These are phyloP conservation scores for Rafetus swinhoei DNA, from an alignment of 2,113 vertebrate genomes.

Conservation along the genomic window DNA sequence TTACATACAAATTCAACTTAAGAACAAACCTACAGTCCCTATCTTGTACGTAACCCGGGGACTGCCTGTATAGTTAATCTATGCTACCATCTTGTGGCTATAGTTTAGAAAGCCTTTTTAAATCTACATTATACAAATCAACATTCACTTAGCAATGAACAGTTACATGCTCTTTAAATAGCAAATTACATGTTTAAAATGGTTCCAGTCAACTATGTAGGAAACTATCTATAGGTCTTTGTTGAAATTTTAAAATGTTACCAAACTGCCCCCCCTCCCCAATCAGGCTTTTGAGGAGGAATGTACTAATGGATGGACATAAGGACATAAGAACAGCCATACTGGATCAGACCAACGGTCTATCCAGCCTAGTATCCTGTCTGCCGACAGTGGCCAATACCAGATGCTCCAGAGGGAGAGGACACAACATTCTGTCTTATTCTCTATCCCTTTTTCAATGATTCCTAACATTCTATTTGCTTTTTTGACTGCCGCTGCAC, in stretches of 20 bases:
- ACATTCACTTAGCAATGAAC: rapidly evolving
- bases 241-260: neutral
- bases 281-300: neutral
- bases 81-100: conserved; percentile 57
- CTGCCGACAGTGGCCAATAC: too few relatives aligned
- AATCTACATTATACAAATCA: rapidly evolving
- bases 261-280: rapidly evolving
- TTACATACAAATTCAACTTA: too few relatives aligned
- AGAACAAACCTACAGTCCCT: too few relatives aligned
- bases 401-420: too few relatives aligned
- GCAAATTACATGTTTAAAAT: neutral
- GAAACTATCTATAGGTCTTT: neutral
- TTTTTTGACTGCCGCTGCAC: too few relatives aligned
- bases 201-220: neutral
- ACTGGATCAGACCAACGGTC: too few relatives aligned
- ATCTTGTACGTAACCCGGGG: too few relatives aligned
- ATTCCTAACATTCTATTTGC: too few relatives aligned
- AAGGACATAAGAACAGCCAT: neutral
- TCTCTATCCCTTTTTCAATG: too few relatives aligned
- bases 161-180: rapidly evolving
- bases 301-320: rapidly evolving
- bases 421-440: too few relatives aligned
- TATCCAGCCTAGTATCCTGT: too few relatives aligned
- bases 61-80: too few relatives aligned
- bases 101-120: rapidly evolving